Percentiles rank a stretch among this genome's conserved stretches.
Evolutionary conservation across 2,888 invertebrate genomes (phyloP).

Genomic region (Lepidocyrtinus sp.): DNA sequence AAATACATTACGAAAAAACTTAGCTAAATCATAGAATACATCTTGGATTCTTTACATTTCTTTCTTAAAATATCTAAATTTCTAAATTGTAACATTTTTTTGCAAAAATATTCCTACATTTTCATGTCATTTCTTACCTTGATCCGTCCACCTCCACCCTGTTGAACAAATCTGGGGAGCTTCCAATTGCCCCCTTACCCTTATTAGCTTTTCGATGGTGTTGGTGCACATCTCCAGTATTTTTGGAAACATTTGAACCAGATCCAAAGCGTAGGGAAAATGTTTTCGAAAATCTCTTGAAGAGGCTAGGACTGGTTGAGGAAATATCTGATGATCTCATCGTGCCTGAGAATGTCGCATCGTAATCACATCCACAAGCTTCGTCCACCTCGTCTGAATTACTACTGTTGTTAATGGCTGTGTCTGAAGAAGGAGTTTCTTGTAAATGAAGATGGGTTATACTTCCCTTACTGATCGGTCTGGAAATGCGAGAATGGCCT

Average conservation of each 20-base stretch:
- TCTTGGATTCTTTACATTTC: no score
- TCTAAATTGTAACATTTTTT: no score
- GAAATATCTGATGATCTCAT: constrained; percentile 48
- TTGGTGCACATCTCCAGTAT: constrained; percentile 28
- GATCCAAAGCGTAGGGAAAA: constrained; percentile 69
- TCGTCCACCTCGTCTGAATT: constrained; percentile 31
- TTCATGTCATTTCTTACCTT: constrained; percentile 40
- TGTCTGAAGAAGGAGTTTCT: constrained; percentile 39
- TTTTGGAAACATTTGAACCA: constrained; percentile 58
- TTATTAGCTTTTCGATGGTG: constrained; percentile 47
- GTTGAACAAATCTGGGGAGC: constrained; percentile 67
- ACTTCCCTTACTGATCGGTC: constrained; percentile 62
- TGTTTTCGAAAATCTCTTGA: constrained; percentile 69
- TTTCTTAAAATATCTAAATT: no score
- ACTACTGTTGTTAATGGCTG: constrained; percentile 33
- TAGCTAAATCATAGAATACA: not conserved
- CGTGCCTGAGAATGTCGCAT: constrained; percentile 34
- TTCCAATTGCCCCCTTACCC: constrained; percentile 62
- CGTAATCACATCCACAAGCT: constrained; percentile 33
- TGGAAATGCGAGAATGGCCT: constrained; percentile 24
- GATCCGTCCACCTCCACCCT: constrained; percentile 51
- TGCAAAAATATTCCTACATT: not conserved
- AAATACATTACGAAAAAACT: constrained; percentile 2
- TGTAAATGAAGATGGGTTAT: constrained; percentile 63
- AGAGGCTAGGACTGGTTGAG: constrained; percentile 62